phyloP scores from a whole-genome alignment of 2,797 vertebrate species.

The Galagoides demidoff region DNA sequence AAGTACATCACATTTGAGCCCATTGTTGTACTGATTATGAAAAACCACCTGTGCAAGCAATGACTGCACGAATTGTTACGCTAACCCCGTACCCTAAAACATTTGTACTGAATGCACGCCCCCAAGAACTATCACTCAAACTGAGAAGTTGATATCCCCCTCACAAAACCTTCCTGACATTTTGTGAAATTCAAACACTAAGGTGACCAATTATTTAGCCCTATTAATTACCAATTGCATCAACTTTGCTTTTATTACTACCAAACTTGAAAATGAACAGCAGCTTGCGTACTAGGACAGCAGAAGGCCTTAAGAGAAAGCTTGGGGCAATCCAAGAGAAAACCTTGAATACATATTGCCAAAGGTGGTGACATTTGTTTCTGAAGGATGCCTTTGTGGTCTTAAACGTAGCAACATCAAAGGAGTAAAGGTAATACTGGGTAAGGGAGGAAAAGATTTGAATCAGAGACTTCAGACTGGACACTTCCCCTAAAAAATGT shows the following conservation, averaged over 20 bases:
- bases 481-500: neutral
- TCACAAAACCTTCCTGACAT: neutral
- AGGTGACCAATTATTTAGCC: neutral
- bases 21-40: neutral
- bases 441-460: neutral
- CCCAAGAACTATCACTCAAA: neutral
- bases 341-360: neutral
- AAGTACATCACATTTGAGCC: neutral
- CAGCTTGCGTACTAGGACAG: neutral
- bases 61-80: accelerated
- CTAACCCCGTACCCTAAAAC: neutral
- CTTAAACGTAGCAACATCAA: neutral
- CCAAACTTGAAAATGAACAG: neutral
- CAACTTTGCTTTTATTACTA: neutral
- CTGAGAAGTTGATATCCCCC: neutral
- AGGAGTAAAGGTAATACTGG: neutral
- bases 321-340: neutral
- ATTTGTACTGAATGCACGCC: neutral
- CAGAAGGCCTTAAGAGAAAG: neutral
- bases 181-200: neutral
- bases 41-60: neutral
- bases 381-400: neutral
- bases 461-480: neutral
- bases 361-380: neutral
- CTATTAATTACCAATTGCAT: neutral